A percentile compares a stretch with the other conserved stretches of the same genome.
Evolutionary conservation across 2,797 vertebrate species (phyloP).

Genomic region (Rhinatrema bivittatum): DNA sequence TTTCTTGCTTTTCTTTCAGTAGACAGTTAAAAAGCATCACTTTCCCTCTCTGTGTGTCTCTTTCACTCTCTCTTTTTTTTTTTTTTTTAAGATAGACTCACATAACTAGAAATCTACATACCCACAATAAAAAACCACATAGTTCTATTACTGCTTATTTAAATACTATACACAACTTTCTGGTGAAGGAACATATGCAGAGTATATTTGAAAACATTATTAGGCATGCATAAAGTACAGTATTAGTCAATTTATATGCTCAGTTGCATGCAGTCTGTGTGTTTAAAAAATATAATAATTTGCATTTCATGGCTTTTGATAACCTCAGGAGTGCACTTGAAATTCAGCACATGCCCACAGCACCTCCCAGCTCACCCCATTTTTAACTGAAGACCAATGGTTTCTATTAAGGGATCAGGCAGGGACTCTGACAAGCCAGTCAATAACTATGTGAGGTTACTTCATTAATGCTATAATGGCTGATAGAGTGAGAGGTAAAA

Average conservation of each 20-base stretch:
- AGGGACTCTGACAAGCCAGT: constrained; percentile 92
- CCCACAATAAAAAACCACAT: too few relatives aligned
- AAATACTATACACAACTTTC: constrained; percentile 66
- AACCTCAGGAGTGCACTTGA: constrained; percentile 78
- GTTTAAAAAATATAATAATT: constrained; percentile 78
- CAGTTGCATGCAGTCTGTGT: constrained; percentile 73
- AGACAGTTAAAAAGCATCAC: too few relatives aligned
- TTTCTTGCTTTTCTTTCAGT: too few relatives aligned
- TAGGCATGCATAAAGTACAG: constrained; percentile 72
- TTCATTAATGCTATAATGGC: constrained; percentile 95
- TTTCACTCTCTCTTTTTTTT: too few relatives aligned
- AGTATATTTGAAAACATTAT: constrained; percentile 71
- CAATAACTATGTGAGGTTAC: constrained; percentile 98
- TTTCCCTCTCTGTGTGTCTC: too few relatives aligned
- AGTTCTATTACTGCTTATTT: constrained; percentile 55
- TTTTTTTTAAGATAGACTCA: too few relatives aligned
- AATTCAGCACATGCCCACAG: constrained; percentile 76
- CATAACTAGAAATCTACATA: too few relatives aligned
- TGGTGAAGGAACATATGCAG: constrained; percentile 57
- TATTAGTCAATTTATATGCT: constrained; percentile 79
- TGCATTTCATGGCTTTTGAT: constrained; percentile 75
- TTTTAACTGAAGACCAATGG: constrained; percentile 95
- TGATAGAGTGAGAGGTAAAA: constrained; percentile 84
- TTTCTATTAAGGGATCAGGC: constrained; percentile 95
- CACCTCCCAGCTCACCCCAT: constrained; percentile 73